Evolutionary conservation across 37 sponge, comb jelly and placozoan genomes (phyloP).

Genomic region (Diacarnus erythraeanus): DNA sequence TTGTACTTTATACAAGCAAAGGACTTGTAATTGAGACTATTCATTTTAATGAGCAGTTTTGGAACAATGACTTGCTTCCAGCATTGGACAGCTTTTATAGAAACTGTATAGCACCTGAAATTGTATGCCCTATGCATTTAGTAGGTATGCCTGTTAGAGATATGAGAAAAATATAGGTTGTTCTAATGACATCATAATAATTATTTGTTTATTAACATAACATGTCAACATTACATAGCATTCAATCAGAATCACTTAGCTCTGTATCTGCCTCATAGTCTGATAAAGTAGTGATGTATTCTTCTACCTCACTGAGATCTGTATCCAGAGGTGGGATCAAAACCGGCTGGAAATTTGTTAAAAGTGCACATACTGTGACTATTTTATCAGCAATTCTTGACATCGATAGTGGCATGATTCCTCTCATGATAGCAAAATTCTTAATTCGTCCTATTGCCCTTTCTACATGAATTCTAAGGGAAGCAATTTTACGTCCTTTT

Average conservation of each 20-base stretch:
- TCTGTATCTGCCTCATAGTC: too few relatives aligned
- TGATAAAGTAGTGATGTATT: too few relatives aligned
- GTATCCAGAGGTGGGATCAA: neutral
- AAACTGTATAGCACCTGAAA: conserved; percentile 43
- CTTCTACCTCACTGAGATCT: too few relatives aligned
- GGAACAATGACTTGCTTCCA: conserved; percentile 18
- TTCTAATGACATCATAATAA: too few relatives aligned
- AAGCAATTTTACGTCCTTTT: neutral
- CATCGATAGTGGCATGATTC: neutral
- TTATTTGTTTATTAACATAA: too few relatives aligned
- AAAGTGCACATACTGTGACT: conserved; percentile 47
- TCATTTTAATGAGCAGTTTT: conserved; percentile 20
- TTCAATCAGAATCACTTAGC: too few relatives aligned
- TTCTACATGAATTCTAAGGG: conserved; percentile 48
- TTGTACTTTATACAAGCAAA: conserved; percentile 31
- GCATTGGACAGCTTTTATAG: conserved; percentile 30
- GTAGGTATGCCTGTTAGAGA: conserved; percentile 29
- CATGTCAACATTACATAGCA: too few relatives aligned
- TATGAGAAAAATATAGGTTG: too few relatives aligned
- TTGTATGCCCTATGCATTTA: conserved; percentile 31
- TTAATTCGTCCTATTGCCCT: conserved; percentile 37
- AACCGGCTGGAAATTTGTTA: conserved; percentile 7
- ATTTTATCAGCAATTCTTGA: conserved; percentile 42
- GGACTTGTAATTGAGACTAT: conserved; percentile 28
- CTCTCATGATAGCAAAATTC: conserved; percentile 31